Base-by-base conservation (phyloP, 2,888 invertebrate species). In the Plagiodera versicolora region DNA sequence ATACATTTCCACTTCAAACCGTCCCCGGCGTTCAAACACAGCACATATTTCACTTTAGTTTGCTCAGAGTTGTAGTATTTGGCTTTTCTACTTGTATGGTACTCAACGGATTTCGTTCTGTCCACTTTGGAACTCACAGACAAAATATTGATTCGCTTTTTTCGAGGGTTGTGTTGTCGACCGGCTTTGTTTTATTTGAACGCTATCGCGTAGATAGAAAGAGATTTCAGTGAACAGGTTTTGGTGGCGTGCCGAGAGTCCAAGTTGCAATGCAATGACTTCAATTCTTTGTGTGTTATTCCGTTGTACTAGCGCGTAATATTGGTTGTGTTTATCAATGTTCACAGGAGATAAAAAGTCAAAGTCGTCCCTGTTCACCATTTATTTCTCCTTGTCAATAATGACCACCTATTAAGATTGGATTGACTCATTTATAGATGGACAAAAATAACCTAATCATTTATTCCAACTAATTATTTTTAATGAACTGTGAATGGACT, bases 41-140 rank as follows among this genome's bases (percentile, higher is more conserved):
- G 39, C 63, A 72, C 68, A 64, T 70, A 70, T 72, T 72, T 70
- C 71, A 72, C 66, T 67, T 66, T 61, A 61, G 67, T 67, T 70
- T 71, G 65, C 64, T 67, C 65, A 65, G 67, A 66, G 63, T 67
- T 70, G 70, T 70, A 65, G 61, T 65, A 63, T 65, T 62, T 71
- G 68, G 65, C 67, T 62, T 70, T 69, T 64, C 65, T 66, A 63
- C 67, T 70, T 69, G 68, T 69, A 63, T 60, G 68, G 66, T 68
- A 68, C 67, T 70, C 69, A 69, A 70, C 64, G 67, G 64, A 63
- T 69, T 70, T 64, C 65, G 70, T 67, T 65, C 67, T 65, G 64
- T 66, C 66, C 63, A 66, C 66, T 67, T 67, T 58, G 64, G 64
- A 49, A 59, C 67, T 63, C 59, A 61, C 59, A 64, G 64, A 67